Base-by-base conservation (phyloP, 2,113 vertebrate genomes). In the Heterotis niloticus region DNA sequence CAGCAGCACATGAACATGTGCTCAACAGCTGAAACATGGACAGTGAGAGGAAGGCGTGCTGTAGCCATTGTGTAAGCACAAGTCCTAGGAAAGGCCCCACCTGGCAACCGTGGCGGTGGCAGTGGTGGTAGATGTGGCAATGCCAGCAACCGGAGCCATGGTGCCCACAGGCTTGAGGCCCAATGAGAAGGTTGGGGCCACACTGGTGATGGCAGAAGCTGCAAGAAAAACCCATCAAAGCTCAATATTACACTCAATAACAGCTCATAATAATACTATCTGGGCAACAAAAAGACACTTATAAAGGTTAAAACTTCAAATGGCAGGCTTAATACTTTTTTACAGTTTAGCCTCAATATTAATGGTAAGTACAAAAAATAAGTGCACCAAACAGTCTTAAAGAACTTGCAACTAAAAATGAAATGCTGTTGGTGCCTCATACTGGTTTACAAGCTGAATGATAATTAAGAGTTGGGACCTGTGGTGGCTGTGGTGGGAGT, bases 401-500 rank as follows among this genome's bases (percentile, higher is more conserved):
- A 44, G 34, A 44, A 44, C 7, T 44, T 44, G 34, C 2, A 44
- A 44, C 2, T 44, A 44, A 62, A 62, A 17, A 14, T 62, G 20
- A 62, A 62, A 62, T 62, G 13, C 59, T 62, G 20, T 1, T 62
- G 3, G 64, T 23, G 64, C 3, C 17, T 11, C 14, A 66, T 9
- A 20, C n/a, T 10, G 0, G 64, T n/a, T 24, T 28, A 34, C 5
- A 73, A 17, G 34, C 16, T 17, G 13, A n/a, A 5, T 17, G 1
- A 64, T 29, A 4, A 18, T 26, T 1, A 17, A 24, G 9, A 10
- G 66, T 78, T n/a, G n/a, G n/a, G n/a, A 71, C 77, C 57, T 44
- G 75, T 23, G 17, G 81, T 64, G 44, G 83, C 44, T 9, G 75
- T 59, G 52, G 77, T 84, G 56, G 81, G 74, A 74, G 88, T 26